phyloP scores from a whole-genome alignment of 2,113 vertebrate species.

The Rhegmatorhina hoffmannsi region DNA sequence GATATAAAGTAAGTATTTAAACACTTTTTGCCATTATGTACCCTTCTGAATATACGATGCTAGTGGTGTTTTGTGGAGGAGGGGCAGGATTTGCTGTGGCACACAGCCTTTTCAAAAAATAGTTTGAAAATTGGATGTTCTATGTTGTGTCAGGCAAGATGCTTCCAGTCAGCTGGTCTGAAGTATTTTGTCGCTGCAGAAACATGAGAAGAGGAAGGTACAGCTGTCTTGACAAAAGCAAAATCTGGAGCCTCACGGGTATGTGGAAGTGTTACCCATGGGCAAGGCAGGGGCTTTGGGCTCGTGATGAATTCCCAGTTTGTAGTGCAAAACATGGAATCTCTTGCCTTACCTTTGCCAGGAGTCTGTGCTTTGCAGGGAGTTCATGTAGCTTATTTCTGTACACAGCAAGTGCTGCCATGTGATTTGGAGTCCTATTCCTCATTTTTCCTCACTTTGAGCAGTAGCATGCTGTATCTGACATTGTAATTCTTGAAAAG shows the following conservation, averaged over 20 bases:
- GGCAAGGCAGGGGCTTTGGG: background rate
- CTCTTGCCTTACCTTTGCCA: background rate
- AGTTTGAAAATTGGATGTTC: background rate
- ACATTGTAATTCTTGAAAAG: background rate
- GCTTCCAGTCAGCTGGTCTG: background rate
- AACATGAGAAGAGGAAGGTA: background rate
- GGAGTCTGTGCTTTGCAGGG: background rate
- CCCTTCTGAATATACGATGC: background rate
- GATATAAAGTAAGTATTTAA: background rate
- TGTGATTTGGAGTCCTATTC: background rate
- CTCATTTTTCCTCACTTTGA: background rate
- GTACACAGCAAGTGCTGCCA: background rate
- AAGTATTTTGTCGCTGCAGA: background rate
- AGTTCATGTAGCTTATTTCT: background rate
- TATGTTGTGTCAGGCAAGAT: background rate
- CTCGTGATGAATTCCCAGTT: background rate
- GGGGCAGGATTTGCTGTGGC: background rate
- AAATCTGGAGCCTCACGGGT: background rate
- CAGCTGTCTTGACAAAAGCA: background rate
- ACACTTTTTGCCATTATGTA: background rate
- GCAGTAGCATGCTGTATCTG: background rate
- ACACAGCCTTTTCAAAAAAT: background rate
- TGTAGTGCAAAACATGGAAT: accelerated
- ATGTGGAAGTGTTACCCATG: background rate
- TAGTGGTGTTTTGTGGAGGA: background rate